Evolutionary conservation across 1,140 invertebrate species (phyloP), one percentile per base, ranked within the genome.

Genomic region (Drosophila carrolli): DNA sequence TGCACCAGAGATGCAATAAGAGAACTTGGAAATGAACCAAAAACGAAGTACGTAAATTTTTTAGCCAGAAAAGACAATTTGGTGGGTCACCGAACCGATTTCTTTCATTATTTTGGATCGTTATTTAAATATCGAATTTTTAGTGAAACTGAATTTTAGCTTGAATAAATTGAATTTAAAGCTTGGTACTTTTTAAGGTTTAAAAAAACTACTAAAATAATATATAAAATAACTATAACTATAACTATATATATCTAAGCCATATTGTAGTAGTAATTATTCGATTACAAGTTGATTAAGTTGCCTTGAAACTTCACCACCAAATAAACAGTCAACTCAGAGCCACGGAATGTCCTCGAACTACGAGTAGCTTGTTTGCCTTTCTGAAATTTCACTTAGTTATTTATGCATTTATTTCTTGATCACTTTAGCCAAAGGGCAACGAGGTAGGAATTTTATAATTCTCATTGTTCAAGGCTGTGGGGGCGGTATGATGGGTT

Each of bases 381-480:
- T 41, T 50, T 19, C 13, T 16, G 23, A 47, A 19, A 61, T 66
- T 32, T 5, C 44, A 41, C 50, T 23, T 11, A 48, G 37, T 48
- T 76, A 59, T 59, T 75, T 54, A 38, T 43, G 32, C 29, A 71
- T 57, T 38, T 29, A 70, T 57, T 57, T 41, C 53, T 29, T 43
- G 32, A 67, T 81, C 32, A 56, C 47, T 78, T 60, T 14, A 23
- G 40, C 27, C 9, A 32, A 13, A 13, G 29, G 70, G 29, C 68
- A 68, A 41, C 5, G 46, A 58, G 74, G 57, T 11, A 61, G 50
- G 73, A 78, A 72, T 74, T 86, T 78, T 65, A 61, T 47, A 61
- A 82, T 78, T 85, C 75, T 58, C 78, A 82, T 75, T 81, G 65
- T 76, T 65, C 62, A 56, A 40, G 47, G 37, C 58, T 43, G 43